Conservation (phyloP, 2,113 vertebrate species). For the Ahaetulla prasina region DNA sequence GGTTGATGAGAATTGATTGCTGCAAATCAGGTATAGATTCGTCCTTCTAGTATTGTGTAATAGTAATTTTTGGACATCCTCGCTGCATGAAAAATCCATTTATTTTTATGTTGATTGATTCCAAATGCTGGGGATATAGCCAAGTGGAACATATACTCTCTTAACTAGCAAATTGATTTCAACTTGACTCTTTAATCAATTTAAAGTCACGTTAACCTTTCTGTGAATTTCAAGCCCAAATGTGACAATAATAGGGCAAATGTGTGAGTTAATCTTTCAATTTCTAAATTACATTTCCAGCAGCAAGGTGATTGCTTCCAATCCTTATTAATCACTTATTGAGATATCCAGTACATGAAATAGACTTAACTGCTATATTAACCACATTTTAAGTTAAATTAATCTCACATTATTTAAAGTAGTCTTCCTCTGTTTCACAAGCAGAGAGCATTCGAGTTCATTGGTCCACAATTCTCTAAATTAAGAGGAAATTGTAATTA, state of each 20-base stretch:
- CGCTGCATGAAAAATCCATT: neutral
- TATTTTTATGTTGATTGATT: neutral
- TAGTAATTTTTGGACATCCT: neutral
- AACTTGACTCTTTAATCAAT: neutral
- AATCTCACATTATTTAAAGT: neutral
- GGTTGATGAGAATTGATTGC: neutral
- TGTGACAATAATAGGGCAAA: neutral
- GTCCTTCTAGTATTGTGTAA: neutral
- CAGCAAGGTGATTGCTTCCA: neutral
- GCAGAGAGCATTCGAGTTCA: neutral
- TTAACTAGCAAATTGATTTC: neutral
- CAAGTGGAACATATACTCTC: neutral
- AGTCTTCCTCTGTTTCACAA: neutral
- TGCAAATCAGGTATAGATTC: neutral
- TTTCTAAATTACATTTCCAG: neutral
- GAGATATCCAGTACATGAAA: neutral
- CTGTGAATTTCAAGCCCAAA: neutral
- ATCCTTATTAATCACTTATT: neutral
- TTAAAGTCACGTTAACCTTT: neutral
- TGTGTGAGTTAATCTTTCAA: neutral
- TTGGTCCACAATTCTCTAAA: neutral
- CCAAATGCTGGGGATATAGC: neutral
- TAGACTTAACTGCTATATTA: neutral
- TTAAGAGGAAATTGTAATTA: neutral
- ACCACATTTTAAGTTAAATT: neutral